These are phyloP conservation scores for Tonatia bakeri DNA, from an alignment of 2,113 vertebrate genomes.

Conservation along the genomic window DNA sequence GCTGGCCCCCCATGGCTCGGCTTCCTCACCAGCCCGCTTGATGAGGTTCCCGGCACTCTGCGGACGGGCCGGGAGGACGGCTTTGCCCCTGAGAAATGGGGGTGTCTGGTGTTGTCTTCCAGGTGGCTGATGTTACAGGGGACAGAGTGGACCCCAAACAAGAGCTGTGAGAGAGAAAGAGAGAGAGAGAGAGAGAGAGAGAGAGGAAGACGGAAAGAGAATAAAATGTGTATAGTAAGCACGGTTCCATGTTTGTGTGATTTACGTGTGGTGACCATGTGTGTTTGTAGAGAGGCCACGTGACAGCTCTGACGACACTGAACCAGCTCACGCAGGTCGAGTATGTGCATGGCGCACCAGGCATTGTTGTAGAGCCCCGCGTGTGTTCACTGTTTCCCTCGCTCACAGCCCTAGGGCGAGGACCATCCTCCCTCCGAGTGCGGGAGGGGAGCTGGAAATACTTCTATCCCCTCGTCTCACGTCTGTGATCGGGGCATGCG, in stretches of 20 bases:
- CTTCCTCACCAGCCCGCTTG: neutral
- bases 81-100: neutral
- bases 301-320: too few relatives aligned
- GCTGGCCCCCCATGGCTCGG: fast-evolving
- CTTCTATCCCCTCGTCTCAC: neutral
- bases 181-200: neutral
- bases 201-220: neutral
- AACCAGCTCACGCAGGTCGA: too few relatives aligned
- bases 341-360: too few relatives aligned
- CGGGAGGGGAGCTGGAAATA: neutral
- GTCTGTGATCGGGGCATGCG: fast-evolving
- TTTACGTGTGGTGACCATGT: fast-evolving
- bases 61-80: fast-evolving
- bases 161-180: too few relatives aligned
- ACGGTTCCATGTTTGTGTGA: fast-evolving
- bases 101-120: neutral
- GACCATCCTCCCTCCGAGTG: too few relatives aligned
- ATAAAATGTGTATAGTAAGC: neutral
- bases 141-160: neutral
- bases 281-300: neutral
- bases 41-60: neutral
- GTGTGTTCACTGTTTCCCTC: neutral
- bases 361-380: fast-evolving
- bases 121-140: neutral
- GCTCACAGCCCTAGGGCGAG: neutral